Conservation (phyloP, 1,140 invertebrate species). For the Anastrepha obliqua region DNA sequence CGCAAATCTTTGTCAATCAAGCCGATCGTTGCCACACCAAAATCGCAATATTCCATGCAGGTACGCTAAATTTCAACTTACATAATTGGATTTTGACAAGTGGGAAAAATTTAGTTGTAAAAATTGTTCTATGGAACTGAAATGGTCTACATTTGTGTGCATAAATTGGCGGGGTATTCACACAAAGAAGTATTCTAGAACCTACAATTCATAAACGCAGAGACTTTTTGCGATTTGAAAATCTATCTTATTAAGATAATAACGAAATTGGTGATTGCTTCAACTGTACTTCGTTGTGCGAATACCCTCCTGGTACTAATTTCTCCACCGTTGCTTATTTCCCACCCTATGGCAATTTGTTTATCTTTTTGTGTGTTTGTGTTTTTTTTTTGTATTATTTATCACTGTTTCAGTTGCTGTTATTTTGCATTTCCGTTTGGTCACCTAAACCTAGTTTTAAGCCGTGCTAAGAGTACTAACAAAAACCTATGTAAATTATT, state of each 20-base stretch:
- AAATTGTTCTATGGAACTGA: not conserved
- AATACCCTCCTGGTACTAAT: not conserved
- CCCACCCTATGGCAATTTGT: not conserved
- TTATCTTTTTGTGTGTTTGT: not conserved
- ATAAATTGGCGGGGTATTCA: not conserved
- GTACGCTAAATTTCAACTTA: slow-evolving; percentile 64
- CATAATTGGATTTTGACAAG: not conserved
- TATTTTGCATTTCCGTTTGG: not conserved
- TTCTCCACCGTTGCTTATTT: not conserved
- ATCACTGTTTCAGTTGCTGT: not conserved
- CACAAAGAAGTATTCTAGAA: not conserved
- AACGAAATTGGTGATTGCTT: not conserved
- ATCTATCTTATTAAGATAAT: not conserved
- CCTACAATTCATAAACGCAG: not conserved
- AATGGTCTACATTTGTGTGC: not conserved
- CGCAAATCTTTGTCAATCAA: slow-evolving; percentile 71
- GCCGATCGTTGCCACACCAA: slow-evolving; percentile 68
- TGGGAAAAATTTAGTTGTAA: not conserved
- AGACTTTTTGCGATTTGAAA: not conserved
- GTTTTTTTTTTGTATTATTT: not conserved
- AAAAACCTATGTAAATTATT: slow-evolving; percentile 30
- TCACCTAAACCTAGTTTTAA: slow-evolving; percentile 31
- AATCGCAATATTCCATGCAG: slow-evolving; percentile 74
- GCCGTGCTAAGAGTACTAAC: slow-evolving; percentile 16
- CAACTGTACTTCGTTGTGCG: not conserved